Conservation (phyloP, 2,888 invertebrate species). For the Eilema griseolum region DNA sequence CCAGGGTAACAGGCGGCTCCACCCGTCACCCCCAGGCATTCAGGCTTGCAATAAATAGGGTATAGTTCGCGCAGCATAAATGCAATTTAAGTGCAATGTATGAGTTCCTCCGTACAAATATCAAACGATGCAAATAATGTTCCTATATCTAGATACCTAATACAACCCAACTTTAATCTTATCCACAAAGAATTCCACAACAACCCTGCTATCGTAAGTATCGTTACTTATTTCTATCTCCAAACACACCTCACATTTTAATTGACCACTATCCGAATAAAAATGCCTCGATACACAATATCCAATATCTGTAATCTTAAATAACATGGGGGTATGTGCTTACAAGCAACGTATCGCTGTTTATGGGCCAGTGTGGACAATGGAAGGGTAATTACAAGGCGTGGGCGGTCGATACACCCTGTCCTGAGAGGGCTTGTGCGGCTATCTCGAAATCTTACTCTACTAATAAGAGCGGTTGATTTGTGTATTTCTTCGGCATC, state of each 20-base stretch:
- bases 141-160: not conserved
- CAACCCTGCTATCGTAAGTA: not conserved
- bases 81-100: no score
- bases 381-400: conserved; percentile 57
- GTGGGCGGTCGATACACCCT: conserved; percentile 45
- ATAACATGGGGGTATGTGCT: conserved; percentile 32
- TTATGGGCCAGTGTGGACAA: conserved; percentile 60
- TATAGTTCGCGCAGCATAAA: no score
- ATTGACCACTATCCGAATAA: conserved; percentile 21
- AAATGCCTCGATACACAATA: conserved; percentile 21
- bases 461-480: conserved; percentile 65
- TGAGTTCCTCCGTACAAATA: no score
- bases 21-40: no score
- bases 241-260: conserved; percentile 11
- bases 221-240: conserved; percentile 11
- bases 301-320: conserved; percentile 50
- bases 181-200: not conserved
- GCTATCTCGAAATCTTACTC: conserved; percentile 67
- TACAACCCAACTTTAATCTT: not conserved
- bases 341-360: conserved; percentile 36
- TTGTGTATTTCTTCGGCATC: conserved; percentile 48
- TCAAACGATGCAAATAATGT: no score
- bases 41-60: no score
- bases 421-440: conserved; percentile 42
- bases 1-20: no score